Evolutionary conservation across 2,113 vertebrate species (phyloP), one percentile per base, ranked within the genome.

Genomic region (Excalfactoria chinensis): DNA sequence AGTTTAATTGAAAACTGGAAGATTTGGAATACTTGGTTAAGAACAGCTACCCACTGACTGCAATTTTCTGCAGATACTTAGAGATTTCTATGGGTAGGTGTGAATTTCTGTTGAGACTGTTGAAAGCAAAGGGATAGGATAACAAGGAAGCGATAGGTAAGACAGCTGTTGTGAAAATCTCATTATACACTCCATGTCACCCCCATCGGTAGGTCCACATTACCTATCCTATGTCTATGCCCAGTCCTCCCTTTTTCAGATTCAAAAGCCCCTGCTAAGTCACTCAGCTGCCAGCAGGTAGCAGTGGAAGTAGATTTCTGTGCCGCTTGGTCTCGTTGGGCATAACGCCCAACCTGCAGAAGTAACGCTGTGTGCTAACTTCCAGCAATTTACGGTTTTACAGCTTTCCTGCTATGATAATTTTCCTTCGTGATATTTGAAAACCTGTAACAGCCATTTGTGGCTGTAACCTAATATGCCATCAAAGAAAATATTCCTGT

Each of bases 401-500:
- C 70, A 70, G 84, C 84, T 83, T 82, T 89, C 86, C 84, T 76
- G 89, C 89, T 92, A 79, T 79, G 86, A 95, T 85, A 89, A 86
- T 95, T 89, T 88, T 44, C 53, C 43, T 37, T 83, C 71, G 19
- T 34, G 63, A 40, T 89, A 89, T 89, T 70, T 79, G 63, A 60
- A 84, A 95, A 48, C 28, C 67, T 21, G 2, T 37, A 67, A 32
- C 15, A 74, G 25, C 32, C 37, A 41, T 84, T 94, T 91, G 25
- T 53, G 85, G 84, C 37, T 41, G 49, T 63, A 93, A 86, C 59
- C 55, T 72, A 90, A 84, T 49, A 79, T 21, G 7, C 22, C 35
- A 70, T 37, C 32, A 74, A 67, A 41, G 30, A 66, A 55, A 32
- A 75, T 10, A 59, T 3, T 2, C 9, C 6, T 37, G 7, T 64